A percentile compares a stretch with the other conserved stretches of the same genome.
Evolutionary conservation across 2,113 vertebrate species (phyloP).

Genomic region (Campylorhamphus procurvoides): DNA sequence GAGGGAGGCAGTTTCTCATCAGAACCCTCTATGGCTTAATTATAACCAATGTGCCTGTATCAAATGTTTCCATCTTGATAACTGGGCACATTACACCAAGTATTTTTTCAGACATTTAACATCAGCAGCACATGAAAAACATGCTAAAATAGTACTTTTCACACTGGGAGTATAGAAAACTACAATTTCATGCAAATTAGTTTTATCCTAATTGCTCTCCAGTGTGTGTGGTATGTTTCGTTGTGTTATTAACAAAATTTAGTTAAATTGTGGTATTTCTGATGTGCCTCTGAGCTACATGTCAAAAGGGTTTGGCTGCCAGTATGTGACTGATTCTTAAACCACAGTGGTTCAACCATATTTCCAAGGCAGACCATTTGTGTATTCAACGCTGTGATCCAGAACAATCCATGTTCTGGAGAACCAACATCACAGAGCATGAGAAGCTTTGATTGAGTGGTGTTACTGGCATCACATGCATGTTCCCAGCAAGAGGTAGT

Average conservation of each 20-base stretch:
- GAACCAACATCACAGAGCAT: not conserved
- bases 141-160: not conserved
- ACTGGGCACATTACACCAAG: not conserved
- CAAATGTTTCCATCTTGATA: not conserved
- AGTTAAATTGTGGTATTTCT: not conserved
- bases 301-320: not conserved
- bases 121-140: not conserved
- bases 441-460: not conserved
- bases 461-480: not conserved
- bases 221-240: not conserved
- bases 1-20: not conserved
- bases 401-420: too few species aligned
- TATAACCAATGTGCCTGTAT: rapidly evolving
- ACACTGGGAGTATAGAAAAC: not conserved
- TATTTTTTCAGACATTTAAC: not conserved
- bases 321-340: not conserved
- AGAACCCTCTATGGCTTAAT: not conserved
- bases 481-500: not conserved
- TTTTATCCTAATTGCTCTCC: not conserved
- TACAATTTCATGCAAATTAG: not conserved
- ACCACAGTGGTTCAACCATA: not conserved
- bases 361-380: not conserved
- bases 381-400: not conserved
- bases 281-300: not conserved
- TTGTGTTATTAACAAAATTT: not conserved